Conservation (phyloP, 1,140 invertebrate species). For the Subanguina moxae region DNA sequence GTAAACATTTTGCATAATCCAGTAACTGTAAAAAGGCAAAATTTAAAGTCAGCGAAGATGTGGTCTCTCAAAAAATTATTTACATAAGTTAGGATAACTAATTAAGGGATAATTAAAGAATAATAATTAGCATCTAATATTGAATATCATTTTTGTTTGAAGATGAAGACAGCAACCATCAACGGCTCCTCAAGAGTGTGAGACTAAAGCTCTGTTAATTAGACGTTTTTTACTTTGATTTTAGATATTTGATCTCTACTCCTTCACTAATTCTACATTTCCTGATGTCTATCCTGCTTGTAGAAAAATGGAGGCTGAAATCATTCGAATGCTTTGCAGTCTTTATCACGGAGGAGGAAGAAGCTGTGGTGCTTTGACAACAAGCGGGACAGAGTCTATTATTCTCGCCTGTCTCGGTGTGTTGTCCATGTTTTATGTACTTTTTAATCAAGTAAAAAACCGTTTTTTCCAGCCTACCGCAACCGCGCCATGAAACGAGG, state of each 20-base stretch:
- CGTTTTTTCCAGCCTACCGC: conserved; percentile 80
- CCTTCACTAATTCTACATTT: conserved; percentile 39
- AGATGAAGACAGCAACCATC: conserved; percentile 33
- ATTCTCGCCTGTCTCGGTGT: conserved; percentile 52
- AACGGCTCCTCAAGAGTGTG: conserved; percentile 23
- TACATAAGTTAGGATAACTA: too few relatives aligned
- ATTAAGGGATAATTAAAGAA: too few relatives aligned
- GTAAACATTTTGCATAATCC: too few relatives aligned
- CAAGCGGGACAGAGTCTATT: conserved; percentile 49
- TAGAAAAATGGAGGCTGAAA: conserved; percentile 96
- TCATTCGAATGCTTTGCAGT: conserved; percentile 78
- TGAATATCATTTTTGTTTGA: too few relatives aligned
- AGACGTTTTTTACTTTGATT: conserved; percentile 10
- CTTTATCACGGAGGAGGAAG: conserved; percentile 81
- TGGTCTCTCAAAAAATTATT: too few relatives aligned
- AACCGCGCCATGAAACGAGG: conserved; percentile 78
- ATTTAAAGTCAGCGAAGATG: too few relatives aligned
- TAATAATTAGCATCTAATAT: too few relatives aligned
- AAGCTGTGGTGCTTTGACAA: conserved; percentile 77
- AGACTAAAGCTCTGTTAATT: neutral
- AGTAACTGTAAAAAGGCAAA: too few relatives aligned
- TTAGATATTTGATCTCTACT: conserved; percentile 44
- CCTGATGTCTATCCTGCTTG: conserved; percentile 67
- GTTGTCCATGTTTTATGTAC: neutral
- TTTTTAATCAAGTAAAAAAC: neutral